A percentile compares a stretch with the other conserved stretches of the same genome.
Evolutionary conservation across 2,797 vertebrate species (phyloP).

Genomic region (Lateolabrax maculatus): DNA sequence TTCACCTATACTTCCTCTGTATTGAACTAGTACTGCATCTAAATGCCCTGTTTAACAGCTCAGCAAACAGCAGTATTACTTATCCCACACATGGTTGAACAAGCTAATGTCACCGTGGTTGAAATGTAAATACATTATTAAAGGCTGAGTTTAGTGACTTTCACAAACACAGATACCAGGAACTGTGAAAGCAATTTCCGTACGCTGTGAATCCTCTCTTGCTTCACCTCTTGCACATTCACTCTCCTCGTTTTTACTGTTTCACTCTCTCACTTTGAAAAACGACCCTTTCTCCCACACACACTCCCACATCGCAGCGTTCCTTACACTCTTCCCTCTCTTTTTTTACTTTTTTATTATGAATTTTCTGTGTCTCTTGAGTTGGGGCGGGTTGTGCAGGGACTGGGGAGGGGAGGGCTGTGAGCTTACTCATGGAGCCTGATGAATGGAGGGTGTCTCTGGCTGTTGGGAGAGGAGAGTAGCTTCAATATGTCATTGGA

Average conservation of each 20-base stretch:
- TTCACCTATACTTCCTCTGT: conserved; percentile 65
- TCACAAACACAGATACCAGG: conserved; percentile 68
- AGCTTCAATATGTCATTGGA: conserved; percentile 81
- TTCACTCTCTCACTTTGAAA: conserved; percentile 58
- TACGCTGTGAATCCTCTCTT: conserved; percentile 51
- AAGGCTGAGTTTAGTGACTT: conserved; percentile 73
- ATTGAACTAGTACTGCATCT: conserved; percentile 71
- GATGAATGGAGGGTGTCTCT: conserved; percentile 81
- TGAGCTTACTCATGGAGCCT: conserved; percentile 64
- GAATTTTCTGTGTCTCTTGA: conserved; percentile 51
- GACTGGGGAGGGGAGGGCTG: conserved; percentile 26
- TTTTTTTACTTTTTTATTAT: conserved; percentile 41
- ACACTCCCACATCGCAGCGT: neutral
- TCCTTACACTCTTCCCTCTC: neutral
- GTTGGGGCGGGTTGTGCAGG: conserved; percentile 31
- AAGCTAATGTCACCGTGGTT: conserved; percentile 74
- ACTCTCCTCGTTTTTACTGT: conserved; percentile 35
- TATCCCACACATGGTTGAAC: conserved; percentile 75
- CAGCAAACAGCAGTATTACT: conserved; percentile 70
- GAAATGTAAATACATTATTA: conserved; percentile 80
- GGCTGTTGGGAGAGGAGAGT: conserved; percentile 75
- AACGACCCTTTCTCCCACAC: conserved; percentile 45
- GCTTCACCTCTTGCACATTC: conserved; percentile 57
- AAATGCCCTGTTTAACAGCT: conserved; percentile 78
- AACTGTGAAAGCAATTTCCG: conserved; percentile 67